A percentile compares a stretch with the other conserved stretches of the same genome.
Evolutionary conservation across 2,888 invertebrate genomes (phyloP).

Genomic region (Lutraria lutraria): DNA sequence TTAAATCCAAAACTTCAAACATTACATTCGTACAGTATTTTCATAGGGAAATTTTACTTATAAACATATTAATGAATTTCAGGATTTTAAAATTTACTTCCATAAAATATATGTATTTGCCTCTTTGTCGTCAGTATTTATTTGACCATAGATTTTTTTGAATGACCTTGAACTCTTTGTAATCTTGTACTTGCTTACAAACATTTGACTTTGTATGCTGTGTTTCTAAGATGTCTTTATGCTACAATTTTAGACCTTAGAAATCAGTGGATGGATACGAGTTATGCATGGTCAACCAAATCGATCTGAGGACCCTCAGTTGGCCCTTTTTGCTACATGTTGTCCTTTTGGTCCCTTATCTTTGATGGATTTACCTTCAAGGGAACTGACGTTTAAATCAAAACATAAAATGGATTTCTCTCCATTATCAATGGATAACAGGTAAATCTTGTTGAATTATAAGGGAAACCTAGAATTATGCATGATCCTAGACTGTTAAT

Average conservation of each 20-base stretch:
- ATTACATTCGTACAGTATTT: not conserved
- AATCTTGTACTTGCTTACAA: not conserved
- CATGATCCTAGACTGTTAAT: no score
- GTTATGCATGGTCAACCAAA: slow-evolving; percentile 97
- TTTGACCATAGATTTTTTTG: not conserved
- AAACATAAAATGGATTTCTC: slow-evolving; percentile 99
- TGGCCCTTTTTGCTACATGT: slow-evolving; percentile 98
- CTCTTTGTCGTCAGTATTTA: no score
- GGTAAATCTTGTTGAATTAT: slow-evolving; percentile 88
- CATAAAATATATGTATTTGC: no score
- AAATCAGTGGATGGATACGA: slow-evolving; percentile 98
- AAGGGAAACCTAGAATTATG: not conserved
- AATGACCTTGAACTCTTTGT: not conserved
- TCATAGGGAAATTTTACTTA: not conserved
- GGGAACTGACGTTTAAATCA: slow-evolving; percentile 99
- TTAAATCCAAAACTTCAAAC: not conserved
- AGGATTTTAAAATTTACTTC: no score
- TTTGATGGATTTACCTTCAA: slow-evolving; percentile 97
- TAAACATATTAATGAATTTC: not conserved
- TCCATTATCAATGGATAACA: slow-evolving; percentile 98
- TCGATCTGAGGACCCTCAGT: slow-evolving; percentile 89
- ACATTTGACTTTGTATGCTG: not conserved
- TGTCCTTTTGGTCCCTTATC: slow-evolving; percentile 99
- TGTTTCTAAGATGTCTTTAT: not conserved
- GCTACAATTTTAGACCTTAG: slow-evolving; percentile 92